Conservation (phyloP, 2,888 invertebrate genomes). For the Temnothorax rugatulus region DNA sequence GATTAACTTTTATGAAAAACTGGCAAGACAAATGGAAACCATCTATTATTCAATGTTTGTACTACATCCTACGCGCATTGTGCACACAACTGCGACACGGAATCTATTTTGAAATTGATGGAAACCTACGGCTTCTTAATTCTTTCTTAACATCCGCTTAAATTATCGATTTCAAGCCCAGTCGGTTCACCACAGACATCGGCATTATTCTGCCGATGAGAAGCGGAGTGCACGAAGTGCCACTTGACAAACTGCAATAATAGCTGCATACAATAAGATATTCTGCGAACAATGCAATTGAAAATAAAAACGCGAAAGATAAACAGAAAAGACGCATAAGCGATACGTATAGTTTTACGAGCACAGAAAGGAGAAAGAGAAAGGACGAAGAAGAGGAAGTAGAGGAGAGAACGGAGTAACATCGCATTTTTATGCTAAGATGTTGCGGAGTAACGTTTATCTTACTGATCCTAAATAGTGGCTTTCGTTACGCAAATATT, state of each 20-base stretch:
- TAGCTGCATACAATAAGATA: neutral
- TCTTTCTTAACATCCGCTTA: slow-evolving; percentile 29
- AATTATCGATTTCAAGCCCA: slow-evolving; percentile 31
- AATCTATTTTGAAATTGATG: slow-evolving; percentile 29
- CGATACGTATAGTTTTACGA: neutral
- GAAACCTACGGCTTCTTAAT: slow-evolving; percentile 35
- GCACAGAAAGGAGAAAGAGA: neutral
- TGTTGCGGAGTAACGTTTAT: neutral
- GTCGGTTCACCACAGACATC: neutral
- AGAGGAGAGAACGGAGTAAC: neutral
- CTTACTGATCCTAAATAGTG: neutral
- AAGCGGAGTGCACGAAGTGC: neutral
- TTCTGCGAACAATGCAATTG: neutral
- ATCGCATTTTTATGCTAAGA: slow-evolving; percentile 15
- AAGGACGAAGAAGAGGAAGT: neutral
- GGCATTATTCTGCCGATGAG: neutral
- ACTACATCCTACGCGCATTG: neutral
- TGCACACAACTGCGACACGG: neutral
- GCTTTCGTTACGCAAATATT: slow-evolving; percentile 25
- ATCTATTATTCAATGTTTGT: neutral
- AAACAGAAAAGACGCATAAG: neutral
- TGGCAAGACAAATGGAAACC: neutral
- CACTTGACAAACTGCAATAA: neutral
- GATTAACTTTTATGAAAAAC: neutral
- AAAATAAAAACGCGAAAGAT: neutral